Conservation (phyloP, 2,797 vertebrate genomes). For the Myiothlypis chrysogaster region DNA sequence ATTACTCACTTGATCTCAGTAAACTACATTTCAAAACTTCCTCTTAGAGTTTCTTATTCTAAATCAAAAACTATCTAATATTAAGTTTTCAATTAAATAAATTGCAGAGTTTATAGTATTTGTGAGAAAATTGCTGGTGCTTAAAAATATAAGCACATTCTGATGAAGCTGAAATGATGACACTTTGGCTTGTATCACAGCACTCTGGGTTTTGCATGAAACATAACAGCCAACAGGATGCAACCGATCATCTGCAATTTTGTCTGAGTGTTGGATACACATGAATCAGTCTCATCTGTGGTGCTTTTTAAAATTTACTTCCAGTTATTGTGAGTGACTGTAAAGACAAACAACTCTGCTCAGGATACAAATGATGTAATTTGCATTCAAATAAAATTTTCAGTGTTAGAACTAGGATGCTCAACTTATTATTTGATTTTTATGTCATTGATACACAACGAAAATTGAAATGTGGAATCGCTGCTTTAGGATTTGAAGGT, state of each 20-base stretch:
- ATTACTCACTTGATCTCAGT: conserved; percentile 32
- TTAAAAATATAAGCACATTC: background rate
- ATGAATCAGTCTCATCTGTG: conserved; percentile 14
- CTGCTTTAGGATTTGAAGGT: background rate
- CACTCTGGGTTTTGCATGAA: background rate
- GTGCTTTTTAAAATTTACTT: background rate
- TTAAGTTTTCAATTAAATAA: conserved; percentile 39
- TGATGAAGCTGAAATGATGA: conserved; percentile 26
- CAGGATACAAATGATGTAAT: conserved; percentile 41
- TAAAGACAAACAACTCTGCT: conserved; percentile 22
- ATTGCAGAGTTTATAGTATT: background rate
- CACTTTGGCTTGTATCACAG: background rate
- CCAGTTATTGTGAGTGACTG: background rate
- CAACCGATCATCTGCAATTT: conserved; percentile 44
- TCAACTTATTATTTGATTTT: conserved; percentile 1
- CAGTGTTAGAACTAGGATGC: conserved; percentile 7
- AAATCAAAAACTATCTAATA: background rate
- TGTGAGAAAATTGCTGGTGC: conserved; percentile 2
- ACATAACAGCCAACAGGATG: background rate
- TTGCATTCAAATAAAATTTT: conserved; percentile 33
- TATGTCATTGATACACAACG: background rate
- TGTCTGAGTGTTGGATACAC: conserved; percentile 8
- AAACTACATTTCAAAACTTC: background rate
- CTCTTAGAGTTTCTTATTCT: background rate
- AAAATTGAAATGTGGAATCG: background rate